Conservation (phyloP, 1,140 invertebrate species). For the Meloidogyne hapla region DNA sequence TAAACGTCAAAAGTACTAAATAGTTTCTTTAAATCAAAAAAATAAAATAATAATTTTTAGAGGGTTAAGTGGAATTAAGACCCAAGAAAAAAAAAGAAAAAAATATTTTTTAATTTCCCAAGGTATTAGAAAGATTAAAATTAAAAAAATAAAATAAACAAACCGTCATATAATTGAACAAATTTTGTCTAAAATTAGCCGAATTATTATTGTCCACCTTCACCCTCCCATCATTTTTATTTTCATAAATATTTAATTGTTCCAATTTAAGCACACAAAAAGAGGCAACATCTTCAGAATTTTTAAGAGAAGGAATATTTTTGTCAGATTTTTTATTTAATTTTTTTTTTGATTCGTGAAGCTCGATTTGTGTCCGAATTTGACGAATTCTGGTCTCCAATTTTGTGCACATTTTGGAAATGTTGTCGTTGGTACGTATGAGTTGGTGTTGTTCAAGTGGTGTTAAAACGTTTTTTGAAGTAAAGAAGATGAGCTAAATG, state of each 20-base stretch:
- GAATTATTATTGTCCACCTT: not conserved
- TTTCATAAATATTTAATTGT: slow-evolving; percentile 4
- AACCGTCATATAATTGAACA: not conserved
- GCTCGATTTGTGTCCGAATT: slow-evolving; percentile 6
- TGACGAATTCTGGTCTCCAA: slow-evolving; percentile 1
- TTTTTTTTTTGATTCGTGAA: no score
- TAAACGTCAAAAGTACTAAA: no score
- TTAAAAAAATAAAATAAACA: no score
- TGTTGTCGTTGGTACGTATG: slow-evolving; percentile 17
- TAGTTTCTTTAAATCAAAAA: no score
- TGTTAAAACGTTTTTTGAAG: not conserved
- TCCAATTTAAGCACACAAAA: slow-evolving; percentile 25
- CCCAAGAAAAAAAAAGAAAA: no score
- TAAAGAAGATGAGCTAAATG: not conserved
- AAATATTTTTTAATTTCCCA: no score
- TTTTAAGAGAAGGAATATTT: not conserved
- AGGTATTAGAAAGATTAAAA: no score
- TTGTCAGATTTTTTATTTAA: not conserved
- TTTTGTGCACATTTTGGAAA: slow-evolving; percentile 18
- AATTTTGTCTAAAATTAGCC: not conserved
- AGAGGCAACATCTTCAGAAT: not conserved
- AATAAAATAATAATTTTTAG: no score
- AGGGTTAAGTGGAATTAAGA: no score
- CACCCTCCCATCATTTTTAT: not conserved
- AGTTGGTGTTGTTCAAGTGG: slow-evolving; percentile 17